These are phyloP conservation scores for Thalassaphorura encarpata DNA, from an alignment of 1,140 invertebrate species.

Conservation along the genomic window DNA sequence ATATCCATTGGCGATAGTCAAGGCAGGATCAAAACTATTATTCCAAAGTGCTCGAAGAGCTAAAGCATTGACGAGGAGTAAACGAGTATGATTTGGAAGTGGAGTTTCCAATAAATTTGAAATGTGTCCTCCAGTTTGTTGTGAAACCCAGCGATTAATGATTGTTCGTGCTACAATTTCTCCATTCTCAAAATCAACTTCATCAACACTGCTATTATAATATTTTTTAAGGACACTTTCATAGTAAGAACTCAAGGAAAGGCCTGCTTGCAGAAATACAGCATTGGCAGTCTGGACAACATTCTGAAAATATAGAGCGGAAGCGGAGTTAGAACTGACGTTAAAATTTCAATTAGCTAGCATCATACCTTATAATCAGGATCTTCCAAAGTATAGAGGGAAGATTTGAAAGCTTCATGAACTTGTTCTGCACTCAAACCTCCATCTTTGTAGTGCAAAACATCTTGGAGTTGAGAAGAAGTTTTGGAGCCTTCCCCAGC, in stretches of 20 bases:
- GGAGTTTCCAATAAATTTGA: conserved; percentile 27
- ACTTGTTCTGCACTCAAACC: conserved; percentile 22
- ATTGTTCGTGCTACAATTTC: conserved; percentile 19
- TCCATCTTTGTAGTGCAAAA: conserved; percentile 33
- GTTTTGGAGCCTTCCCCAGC: conserved; percentile 33
- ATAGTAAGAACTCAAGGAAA: conserved; percentile 26
- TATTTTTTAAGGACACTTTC: conserved; percentile 31
- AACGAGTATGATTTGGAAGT: conserved; percentile 24
- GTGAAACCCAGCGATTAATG: conserved; percentile 34
- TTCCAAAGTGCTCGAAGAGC: conserved; percentile 35
- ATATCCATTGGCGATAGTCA: conserved; percentile 36
- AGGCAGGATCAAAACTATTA: conserved; percentile 34
- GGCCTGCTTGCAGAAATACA: conserved; percentile 30
- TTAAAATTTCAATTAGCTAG: not conserved
- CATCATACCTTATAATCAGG: conserved; percentile 22
- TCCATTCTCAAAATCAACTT: conserved; percentile 33
- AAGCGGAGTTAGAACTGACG: not conserved
- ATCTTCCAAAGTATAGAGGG: conserved; percentile 24
- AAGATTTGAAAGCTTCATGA: conserved; percentile 26
- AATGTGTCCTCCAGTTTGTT: conserved; percentile 32
- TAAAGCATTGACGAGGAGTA: conserved; percentile 34
- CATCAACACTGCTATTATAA: conserved; percentile 33
- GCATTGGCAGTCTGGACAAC: conserved; percentile 32
- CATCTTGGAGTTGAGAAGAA: conserved; percentile 32
- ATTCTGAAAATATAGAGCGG: conserved; percentile 4